A percentile compares a stretch with the other conserved stretches of the same genome.
Conservation (phyloP, 2,113 vertebrate genomes). For the Pao palembangensis region DNA sequence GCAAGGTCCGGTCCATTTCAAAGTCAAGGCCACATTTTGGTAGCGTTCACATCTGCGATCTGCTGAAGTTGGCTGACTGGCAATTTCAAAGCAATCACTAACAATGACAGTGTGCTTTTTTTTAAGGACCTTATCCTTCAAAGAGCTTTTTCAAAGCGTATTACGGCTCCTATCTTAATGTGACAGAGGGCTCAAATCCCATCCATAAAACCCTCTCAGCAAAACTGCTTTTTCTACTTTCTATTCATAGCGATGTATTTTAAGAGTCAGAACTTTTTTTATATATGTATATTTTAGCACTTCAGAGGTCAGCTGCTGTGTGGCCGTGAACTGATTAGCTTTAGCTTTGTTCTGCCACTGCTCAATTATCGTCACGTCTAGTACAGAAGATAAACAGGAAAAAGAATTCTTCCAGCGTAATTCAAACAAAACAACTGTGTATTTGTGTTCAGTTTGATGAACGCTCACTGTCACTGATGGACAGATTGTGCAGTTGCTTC, state of each 20-base stretch:
- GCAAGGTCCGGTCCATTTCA: not conserved
- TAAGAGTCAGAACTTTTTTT: conserved; percentile 12
- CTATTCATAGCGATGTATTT: conserved; percentile 61
- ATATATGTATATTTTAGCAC: conserved; percentile 2
- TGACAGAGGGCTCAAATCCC: conserved; percentile 44
- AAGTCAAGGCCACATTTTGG: not conserved
- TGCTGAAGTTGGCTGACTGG: conserved; percentile 6
- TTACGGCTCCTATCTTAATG: conserved; percentile 34
- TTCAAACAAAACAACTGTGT: not conserved
- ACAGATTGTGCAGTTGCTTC: conserved; percentile 35
- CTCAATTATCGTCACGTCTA: no score
- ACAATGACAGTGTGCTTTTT: conserved; percentile 12
- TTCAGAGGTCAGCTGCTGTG: conserved; percentile 4
- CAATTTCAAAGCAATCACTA: not conserved
- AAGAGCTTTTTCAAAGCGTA: conserved; percentile 28
- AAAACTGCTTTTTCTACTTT: conserved; percentile 41
- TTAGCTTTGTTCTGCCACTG: not conserved
- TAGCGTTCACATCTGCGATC: conserved; percentile 1
- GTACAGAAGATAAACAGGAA: no score
- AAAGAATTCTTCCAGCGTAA: not conserved
- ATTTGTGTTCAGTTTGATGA: conserved; percentile 11
- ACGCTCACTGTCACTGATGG: conserved; percentile 13
- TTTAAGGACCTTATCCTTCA: conserved; percentile 24
- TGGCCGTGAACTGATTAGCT: not conserved
- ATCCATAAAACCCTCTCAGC: conserved; percentile 26